These are phyloP conservation scores for Scolopax bukidnonensis DNA, from an alignment of 2,797 vertebrate genomes.

Conservation along the genomic window DNA sequence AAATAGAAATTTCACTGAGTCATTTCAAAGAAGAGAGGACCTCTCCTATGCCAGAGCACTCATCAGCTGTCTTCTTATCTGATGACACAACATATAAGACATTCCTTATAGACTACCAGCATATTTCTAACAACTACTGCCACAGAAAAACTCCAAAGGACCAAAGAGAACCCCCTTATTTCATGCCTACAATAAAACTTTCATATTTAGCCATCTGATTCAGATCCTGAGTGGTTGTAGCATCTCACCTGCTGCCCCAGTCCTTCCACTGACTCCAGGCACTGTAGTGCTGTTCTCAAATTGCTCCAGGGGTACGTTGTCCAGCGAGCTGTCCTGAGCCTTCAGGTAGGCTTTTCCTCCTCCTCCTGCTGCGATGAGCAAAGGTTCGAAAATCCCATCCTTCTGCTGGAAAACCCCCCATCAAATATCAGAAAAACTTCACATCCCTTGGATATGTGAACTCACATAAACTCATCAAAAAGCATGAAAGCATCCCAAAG, in stretches of 20 bases:
- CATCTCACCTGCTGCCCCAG: conserved; percentile 85
- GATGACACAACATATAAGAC: background rate
- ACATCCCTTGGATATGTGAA: background rate
- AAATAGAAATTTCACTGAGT: background rate
- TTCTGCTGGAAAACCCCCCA: conserved; percentile 65
- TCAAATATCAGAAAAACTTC: conserved; percentile 60
- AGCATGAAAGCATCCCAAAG: background rate
- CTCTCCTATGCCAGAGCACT: background rate
- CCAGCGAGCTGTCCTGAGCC: conserved; percentile 77
- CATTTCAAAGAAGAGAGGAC: background rate
- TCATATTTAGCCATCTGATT: background rate
- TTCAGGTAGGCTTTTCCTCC: conserved; percentile 91
- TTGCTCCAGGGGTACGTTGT: conserved; percentile 80
- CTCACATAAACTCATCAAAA: background rate
- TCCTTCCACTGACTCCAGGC: conserved; percentile 81
- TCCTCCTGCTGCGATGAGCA: conserved; percentile 90
- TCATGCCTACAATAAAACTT: background rate
- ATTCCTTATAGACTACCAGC: background rate
- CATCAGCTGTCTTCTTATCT: background rate
- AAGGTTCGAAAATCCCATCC: conserved; percentile 80
- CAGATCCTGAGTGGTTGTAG: background rate
- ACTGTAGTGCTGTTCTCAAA: conserved; percentile 85
- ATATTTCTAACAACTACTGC: background rate
- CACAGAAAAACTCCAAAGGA: background rate
- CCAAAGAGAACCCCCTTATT: background rate